A percentile compares a stretch with the other conserved stretches of the same genome.
Evolutionary conservation across 2,797 vertebrate species (phyloP).

Genomic region (Vespertilio murinus): DNA sequence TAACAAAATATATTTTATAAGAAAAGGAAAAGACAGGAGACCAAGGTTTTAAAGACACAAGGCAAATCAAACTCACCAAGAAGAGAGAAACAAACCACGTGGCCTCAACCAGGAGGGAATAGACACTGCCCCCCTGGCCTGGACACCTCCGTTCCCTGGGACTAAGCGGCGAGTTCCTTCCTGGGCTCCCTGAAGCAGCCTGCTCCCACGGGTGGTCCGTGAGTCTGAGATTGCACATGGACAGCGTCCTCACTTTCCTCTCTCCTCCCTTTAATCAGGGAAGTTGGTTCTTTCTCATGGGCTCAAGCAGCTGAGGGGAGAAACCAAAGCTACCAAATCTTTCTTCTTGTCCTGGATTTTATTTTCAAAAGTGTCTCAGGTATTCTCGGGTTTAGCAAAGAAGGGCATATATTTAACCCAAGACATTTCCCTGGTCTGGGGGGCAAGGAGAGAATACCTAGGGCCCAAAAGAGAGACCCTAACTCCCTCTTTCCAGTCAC

Average conservation of each 20-base stretch:
- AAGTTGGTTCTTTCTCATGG: background rate
- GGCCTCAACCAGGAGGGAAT: too few relatives aligned
- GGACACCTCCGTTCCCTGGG: background rate
- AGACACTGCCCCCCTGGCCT: too few relatives aligned
- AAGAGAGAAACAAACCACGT: background rate
- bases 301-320: background rate
- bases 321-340: background rate
- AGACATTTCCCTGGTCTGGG: background rate
- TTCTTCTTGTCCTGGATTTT: background rate
- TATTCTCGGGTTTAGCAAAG: background rate
- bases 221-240: background rate
- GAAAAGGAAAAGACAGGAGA: background rate
- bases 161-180: accelerated
- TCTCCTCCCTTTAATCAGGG: background rate
- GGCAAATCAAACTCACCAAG: background rate
- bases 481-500: background rate
- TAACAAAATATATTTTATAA: too few relatives aligned
- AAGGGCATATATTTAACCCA: background rate
- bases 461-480: background rate
- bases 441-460: background rate
- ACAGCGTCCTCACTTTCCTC: background rate
- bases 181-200: background rate
- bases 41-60: background rate
- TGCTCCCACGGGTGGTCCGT: background rate
- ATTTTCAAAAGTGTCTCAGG: background rate